phyloP scores from a whole-genome alignment of 2,888 invertebrate genomes.

The Nowickia ferox region DNA sequence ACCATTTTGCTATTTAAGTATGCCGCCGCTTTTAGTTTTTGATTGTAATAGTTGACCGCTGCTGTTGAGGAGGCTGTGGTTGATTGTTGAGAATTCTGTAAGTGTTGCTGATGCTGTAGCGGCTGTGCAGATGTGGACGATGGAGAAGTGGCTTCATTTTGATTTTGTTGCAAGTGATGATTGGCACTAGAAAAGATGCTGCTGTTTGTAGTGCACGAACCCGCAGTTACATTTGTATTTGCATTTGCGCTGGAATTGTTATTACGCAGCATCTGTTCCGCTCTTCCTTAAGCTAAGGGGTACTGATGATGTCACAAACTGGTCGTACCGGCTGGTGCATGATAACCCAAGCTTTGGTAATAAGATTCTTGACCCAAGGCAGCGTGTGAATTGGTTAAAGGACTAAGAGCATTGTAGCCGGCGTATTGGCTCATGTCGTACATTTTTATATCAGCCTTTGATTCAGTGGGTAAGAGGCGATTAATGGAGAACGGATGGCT shows the following conservation, averaged over 20 bases:
- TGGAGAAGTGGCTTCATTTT: conserved; percentile 51
- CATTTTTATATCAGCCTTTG: conserved; percentile 95
- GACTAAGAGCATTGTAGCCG: conserved; percentile 86
- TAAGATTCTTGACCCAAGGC: conserved; percentile 89
- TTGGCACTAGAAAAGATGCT: conserved; percentile 74
- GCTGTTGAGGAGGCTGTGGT: conserved; percentile 69
- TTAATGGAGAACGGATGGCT: conserved; percentile 98
- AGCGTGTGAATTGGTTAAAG: conserved; percentile 86
- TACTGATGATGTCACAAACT: conserved; percentile 95
- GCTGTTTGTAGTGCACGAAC: conserved; percentile 74
- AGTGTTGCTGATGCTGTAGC: conserved; percentile 76
- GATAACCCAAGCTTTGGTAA: conserved; percentile 92
- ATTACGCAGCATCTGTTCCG: conserved; percentile 81
- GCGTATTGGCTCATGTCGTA: conserved; percentile 91
- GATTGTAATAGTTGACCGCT: conserved; percentile 69
- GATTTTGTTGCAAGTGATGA: conserved; percentile 63
- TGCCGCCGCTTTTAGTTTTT: conserved; percentile 67
- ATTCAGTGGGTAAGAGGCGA: conserved; percentile 93
- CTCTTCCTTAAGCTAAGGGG: conserved; percentile 91
- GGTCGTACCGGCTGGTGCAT: conserved; percentile 87
- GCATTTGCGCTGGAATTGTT: conserved; percentile 71
- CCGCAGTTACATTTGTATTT: conserved; percentile 70
- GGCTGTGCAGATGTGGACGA: conserved; percentile 54
- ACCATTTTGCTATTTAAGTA: conserved; percentile 69
- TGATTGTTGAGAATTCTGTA: conserved; percentile 74